Base-by-base conservation (phyloP, 2,797 vertebrate genomes). In the Micrastur ruficollis region DNA sequence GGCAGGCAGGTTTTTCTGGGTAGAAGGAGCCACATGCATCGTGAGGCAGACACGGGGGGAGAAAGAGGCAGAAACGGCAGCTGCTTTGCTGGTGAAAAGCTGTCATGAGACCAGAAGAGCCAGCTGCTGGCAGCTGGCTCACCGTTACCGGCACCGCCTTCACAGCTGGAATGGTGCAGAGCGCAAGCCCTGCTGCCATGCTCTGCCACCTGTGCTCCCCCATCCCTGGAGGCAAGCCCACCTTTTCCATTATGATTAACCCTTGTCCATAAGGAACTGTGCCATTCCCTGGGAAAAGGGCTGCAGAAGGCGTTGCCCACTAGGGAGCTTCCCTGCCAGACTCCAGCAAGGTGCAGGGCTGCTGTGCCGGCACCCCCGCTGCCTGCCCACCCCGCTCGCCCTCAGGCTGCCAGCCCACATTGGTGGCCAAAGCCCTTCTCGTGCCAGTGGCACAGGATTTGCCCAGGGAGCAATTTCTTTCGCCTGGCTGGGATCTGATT, bases 111-210 rank as follows among this genome's bases (percentile, higher is more conserved):
- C 34, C 20, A 72, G 38, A 47, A 74, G 49, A 44, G 32, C 36
- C 87, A 65, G 74, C 56, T 83, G 73, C 70, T 32, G 70, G 32
- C 65, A 94, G 58, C 75, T 89, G 81, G 38, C 59, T 88, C 46
- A 3, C 79, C 85, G 13, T 16, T 38, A 27, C 61, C 27, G 14
- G 22, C n/a, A 18, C 46, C 26, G 44, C 52, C n/a, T 50, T 38
- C 72, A 34, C n/a, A 47, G 34, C 44, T 58, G 58, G 4, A 21
- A 34, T 8, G 18, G 38, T 22, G 5, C 10, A 9, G 44, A 49
- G 34, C 1, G 1, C 14, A 31, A 62, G 13, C 20, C 65, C 52
- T 32, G 13, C 25, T 68, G 36, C 71, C 14, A 9, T 22, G 44
- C 26, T 34, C 55, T n/a, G 70, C 46, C 4, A 9, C 19, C 4